These are phyloP conservation scores for Trogon surrucura DNA, from an alignment of 2,113 vertebrate genomes.

Conservation along the genomic window DNA sequence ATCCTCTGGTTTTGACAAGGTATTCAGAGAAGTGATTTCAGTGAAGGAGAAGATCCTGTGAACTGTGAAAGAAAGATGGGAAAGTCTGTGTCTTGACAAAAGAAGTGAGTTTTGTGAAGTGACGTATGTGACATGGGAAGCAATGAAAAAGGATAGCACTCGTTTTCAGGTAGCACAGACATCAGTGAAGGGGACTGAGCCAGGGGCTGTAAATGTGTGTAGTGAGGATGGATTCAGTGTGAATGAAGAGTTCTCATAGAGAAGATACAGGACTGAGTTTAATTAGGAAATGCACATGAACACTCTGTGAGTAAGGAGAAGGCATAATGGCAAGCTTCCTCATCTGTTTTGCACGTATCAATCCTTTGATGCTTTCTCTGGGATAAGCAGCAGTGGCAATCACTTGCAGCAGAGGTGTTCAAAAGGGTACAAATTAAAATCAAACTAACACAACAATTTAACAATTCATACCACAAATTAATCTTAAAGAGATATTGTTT, in stretches of 20 bases:
- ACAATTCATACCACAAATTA: not conserved
- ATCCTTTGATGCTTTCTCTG: not conserved
- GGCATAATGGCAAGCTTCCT: not conserved
- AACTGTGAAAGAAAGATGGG: not conserved
- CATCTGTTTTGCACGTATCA: not conserved
- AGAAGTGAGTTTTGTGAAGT: not conserved
- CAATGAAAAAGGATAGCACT: not conserved
- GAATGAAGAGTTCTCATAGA: not conserved
- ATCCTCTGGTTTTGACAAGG: not conserved
- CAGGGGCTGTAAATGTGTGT: no score
- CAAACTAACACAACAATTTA: not conserved
- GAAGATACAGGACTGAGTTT: not conserved
- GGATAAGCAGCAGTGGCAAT: not conserved
- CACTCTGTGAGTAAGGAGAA: not conserved
- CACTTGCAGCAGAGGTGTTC: not conserved
- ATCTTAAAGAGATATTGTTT: conserved; percentile 2
- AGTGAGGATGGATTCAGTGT: not conserved
- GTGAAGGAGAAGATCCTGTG: not conserved
- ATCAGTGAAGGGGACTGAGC: not conserved
- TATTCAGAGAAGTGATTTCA: not conserved
- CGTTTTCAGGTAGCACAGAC: not conserved
- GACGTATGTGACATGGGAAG: not conserved
- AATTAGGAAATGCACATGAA: not conserved
- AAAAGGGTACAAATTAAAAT: not conserved
- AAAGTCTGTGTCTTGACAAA: not conserved